phyloP scores from a whole-genome alignment of 1,140 invertebrate genomes.

The Arctopsyche grandis region DNA sequence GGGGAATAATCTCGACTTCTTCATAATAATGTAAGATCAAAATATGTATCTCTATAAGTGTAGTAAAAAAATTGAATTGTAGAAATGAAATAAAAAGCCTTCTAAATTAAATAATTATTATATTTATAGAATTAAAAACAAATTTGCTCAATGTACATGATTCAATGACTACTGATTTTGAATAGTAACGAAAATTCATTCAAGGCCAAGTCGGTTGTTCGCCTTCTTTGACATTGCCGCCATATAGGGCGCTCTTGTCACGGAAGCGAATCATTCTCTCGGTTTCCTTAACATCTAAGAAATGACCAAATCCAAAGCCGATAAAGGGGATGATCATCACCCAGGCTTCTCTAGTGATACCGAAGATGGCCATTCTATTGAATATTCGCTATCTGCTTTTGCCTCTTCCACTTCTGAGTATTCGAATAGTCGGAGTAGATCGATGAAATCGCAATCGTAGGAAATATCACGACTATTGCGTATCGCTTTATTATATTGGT shows the following conservation, averaged over 20 bases:
- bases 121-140: constrained; percentile 3
- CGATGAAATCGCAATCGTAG: constrained; percentile 65
- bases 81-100: too few species aligned
- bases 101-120: neutral
- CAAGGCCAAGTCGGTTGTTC: constrained; percentile 78
- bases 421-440: constrained; percentile 77
- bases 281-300: constrained; percentile 74
- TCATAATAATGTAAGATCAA: too few species aligned
- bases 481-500: constrained; percentile 66
- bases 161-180: neutral
- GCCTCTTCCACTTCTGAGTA: constrained; percentile 75
- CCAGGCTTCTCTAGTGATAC: constrained; percentile 63
- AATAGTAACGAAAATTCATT: constrained; percentile 39
- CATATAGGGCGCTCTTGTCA: constrained; percentile 81
- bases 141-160: neutral
- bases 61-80: too few species aligned
- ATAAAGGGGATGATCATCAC: constrained; percentile 65
- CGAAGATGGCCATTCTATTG: constrained; percentile 64
- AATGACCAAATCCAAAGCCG: constrained; percentile 70
- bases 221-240: constrained; percentile 70
- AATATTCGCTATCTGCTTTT: constrained; percentile 56
- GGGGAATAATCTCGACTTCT: too few species aligned
- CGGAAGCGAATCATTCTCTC: constrained; percentile 75
- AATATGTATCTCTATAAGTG: too few species aligned
- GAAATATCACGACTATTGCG: constrained; percentile 72